These are phyloP conservation scores for Phyllostomus discolor DNA, from an alignment of 2,113 vertebrate species.

Conservation along the genomic window DNA sequence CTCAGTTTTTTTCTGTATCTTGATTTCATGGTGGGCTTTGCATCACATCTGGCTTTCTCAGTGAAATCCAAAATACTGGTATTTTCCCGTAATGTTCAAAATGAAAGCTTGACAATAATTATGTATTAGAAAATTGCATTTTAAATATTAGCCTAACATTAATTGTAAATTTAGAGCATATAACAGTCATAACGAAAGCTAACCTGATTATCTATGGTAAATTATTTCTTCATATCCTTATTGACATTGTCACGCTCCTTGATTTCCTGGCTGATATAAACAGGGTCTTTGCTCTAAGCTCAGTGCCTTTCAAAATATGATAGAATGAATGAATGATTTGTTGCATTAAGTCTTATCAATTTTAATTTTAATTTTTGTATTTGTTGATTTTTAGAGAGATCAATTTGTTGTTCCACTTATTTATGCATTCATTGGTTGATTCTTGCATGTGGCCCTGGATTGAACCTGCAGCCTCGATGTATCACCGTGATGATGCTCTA, in stretches of 20 bases:
- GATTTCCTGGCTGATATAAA: conserved; percentile 20
- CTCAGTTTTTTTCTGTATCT: neutral
- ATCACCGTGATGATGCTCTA: no score
- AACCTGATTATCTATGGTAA: conserved; percentile 40
- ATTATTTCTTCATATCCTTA: conserved; percentile 40
- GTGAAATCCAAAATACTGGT: conserved; percentile 6
- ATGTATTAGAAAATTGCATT: conserved; percentile 41
- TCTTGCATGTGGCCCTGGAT: no score
- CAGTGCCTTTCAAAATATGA: neutral
- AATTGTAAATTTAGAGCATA: conserved; percentile 48
- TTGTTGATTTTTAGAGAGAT: no score
- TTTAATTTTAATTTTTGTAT: neutral
- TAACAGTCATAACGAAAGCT: conserved; percentile 33
- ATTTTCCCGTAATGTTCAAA: conserved; percentile 49
- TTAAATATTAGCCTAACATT: conserved; percentile 40
- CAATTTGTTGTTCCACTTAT: no score
- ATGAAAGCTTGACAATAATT: conserved; percentile 35
- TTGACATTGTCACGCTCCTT: conserved; percentile 19
- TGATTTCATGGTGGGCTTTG: conserved; percentile 46
- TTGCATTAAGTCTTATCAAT: neutral
- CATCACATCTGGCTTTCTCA: neutral
- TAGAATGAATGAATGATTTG: neutral
- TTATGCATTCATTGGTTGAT: no score
- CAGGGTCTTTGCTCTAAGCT: conserved; percentile 4
- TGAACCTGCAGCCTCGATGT: no score